Evolutionary conservation across 2,888 invertebrate genomes (phyloP).

Genomic region (Scrobipalpa costella): DNA sequence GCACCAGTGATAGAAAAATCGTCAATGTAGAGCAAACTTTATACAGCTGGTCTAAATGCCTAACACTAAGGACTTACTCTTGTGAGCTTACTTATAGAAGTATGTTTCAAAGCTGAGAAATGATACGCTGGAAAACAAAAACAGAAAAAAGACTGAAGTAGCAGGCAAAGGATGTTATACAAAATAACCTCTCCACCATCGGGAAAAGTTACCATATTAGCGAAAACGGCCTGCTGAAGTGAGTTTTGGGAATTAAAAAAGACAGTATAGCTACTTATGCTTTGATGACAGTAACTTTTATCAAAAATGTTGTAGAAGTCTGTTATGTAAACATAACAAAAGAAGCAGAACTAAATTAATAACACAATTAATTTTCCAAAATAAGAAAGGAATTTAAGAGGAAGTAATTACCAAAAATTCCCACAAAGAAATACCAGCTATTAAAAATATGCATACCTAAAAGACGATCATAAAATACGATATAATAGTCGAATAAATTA

Average conservation of each 20-base stretch:
- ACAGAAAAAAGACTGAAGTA: too few species aligned
- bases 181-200: too few species aligned
- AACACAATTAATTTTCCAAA: not conserved
- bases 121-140: too few species aligned
- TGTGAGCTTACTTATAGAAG: too few species aligned
- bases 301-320: not conserved
- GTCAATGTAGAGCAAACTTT: too few species aligned
- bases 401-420: constrained; percentile 23
- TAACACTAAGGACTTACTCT: too few species aligned
- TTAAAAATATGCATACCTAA: constrained; percentile 19
- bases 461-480: constrained; percentile 28
- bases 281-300: not conserved
- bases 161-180: too few species aligned
- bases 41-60: too few species aligned
- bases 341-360: not conserved
- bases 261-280: not conserved
- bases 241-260: not conserved
- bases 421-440: constrained; percentile 22
- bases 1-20: too few species aligned
- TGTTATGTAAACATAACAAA: not conserved
- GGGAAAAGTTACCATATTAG: too few species aligned
- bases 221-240: too few species aligned
- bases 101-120: too few species aligned
- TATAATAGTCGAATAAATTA: constrained; percentile 36
- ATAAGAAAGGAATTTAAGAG: not conserved